Evolutionary conservation across 2,888 invertebrate genomes (phyloP).

Genomic region (Leptopilina drosophilae): DNA sequence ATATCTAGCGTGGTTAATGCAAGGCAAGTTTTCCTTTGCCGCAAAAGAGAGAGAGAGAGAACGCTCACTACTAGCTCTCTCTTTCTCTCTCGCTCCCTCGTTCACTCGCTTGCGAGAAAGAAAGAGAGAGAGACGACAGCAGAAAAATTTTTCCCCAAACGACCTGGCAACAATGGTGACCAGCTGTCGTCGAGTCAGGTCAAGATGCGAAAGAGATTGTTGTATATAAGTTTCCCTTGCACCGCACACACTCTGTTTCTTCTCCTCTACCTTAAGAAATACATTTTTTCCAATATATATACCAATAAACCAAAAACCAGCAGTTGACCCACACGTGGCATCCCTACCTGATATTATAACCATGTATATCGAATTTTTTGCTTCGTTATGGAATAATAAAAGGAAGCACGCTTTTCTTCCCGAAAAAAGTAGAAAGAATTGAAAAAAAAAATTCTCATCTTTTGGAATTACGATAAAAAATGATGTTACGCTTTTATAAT

Average conservation of each 20-base stretch:
- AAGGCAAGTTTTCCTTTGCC: slow-evolving; percentile 35
- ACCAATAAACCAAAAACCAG: slow-evolving; percentile 37
- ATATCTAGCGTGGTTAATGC: slow-evolving; percentile 42
- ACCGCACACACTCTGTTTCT: neutral
- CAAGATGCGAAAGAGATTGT: slow-evolving; percentile 33
- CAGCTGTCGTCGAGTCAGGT: slow-evolving; percentile 41
- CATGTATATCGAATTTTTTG: slow-evolving; percentile 22
- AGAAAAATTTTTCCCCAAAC: slow-evolving; percentile 28
- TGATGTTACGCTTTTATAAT: slow-evolving; percentile 7
- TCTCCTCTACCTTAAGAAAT: slow-evolving; percentile 1
- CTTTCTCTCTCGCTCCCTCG: too few species aligned
- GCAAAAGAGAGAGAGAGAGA: slow-evolving; percentile 19
- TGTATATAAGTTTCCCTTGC: neutral
- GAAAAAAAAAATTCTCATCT: neutral
- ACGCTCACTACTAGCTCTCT: too few species aligned
- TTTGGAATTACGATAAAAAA: slow-evolving; percentile 22
- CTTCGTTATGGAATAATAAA: slow-evolving; percentile 37
- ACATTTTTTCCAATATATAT: neutral
- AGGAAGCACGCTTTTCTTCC: slow-evolving; percentile 14
- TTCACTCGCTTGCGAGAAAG: neutral
- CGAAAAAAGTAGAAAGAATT: too few species aligned
- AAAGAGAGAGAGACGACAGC: neutral
- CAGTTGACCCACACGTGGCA: slow-evolving; percentile 28
- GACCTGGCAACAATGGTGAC: slow-evolving; percentile 39
- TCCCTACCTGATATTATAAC: neutral